A percentile compares a stretch with the other conserved stretches of the same genome.
phyloP scores from a whole-genome alignment of 2,888 invertebrate species.

The Pherbina coryleti region DNA sequence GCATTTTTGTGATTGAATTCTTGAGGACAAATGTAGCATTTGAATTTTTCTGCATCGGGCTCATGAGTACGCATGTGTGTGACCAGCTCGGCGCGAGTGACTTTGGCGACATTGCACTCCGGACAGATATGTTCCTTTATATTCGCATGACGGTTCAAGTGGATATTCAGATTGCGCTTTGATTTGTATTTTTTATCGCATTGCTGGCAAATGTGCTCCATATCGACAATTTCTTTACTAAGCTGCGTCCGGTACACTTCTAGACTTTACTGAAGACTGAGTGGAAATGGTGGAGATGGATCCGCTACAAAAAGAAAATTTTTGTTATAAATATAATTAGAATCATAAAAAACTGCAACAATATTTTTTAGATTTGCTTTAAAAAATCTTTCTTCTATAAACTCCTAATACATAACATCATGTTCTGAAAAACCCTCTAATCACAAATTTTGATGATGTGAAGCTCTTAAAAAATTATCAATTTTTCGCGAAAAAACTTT shows the following conservation, averaged over 20 bases:
- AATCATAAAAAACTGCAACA: too few species aligned
- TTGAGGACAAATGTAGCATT: slow-evolving; percentile 62
- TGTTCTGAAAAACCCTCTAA: too few species aligned
- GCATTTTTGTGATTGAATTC: slow-evolving; percentile 64
- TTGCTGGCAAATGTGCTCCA: slow-evolving; percentile 55
- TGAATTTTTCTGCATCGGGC: slow-evolving; percentile 62
- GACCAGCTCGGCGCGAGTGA: slow-evolving; percentile 61
- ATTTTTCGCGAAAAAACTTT: too few species aligned
- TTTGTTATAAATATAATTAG: too few species aligned
- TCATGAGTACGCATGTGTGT: slow-evolving; percentile 64
- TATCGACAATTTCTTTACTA: slow-evolving; percentile 22
- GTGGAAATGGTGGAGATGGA: background rate
- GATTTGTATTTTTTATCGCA: slow-evolving; percentile 63
- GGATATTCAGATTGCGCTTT: slow-evolving; percentile 61
- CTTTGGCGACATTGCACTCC: slow-evolving; percentile 63
- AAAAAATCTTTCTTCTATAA: too few species aligned
- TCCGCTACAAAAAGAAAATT: slow-evolving; percentile 5
- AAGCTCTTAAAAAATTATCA: too few species aligned
- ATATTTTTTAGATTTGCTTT: too few species aligned
- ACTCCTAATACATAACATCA: too few species aligned
- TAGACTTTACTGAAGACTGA: slow-evolving; percentile 34
- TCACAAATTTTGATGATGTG: too few species aligned
- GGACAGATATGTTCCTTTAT: slow-evolving; percentile 62
- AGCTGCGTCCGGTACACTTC: slow-evolving; percentile 30
- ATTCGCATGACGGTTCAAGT: slow-evolving; percentile 62